phyloP scores from a whole-genome alignment of 1,140 invertebrate species.

The Papilio glaucus region DNA sequence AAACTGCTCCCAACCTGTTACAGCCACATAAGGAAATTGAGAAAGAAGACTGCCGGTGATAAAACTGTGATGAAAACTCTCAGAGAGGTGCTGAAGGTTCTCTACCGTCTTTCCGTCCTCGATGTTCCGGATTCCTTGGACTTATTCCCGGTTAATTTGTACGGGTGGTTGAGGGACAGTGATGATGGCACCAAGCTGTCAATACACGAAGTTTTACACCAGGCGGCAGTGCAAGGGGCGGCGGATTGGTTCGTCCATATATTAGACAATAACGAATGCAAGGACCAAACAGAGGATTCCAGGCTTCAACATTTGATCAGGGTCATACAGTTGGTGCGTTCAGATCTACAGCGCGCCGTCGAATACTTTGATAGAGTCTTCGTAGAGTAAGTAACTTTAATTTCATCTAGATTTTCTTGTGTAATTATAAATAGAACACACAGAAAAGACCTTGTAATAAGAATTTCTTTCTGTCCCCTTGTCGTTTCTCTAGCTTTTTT shows the following conservation, averaged over 20 bases:
- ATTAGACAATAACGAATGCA: constrained; percentile 86
- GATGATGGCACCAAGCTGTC: constrained; percentile 83
- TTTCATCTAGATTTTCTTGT: no score
- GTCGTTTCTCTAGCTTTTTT: no score
- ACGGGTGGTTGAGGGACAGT: constrained; percentile 86
- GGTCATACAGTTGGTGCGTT: constrained; percentile 91
- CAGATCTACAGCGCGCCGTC: constrained; percentile 91
- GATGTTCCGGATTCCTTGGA: constrained; percentile 85
- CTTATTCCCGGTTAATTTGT: constrained; percentile 86
- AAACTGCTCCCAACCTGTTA: constrained; percentile 90
- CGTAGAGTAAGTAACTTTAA: constrained; percentile 86
- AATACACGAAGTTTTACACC: constrained; percentile 85
- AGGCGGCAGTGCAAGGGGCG: constrained; percentile 88
- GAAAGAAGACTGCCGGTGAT: constrained; percentile 88
- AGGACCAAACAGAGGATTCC: constrained; percentile 85
- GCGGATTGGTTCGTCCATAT: constrained; percentile 91
- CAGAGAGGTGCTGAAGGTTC: constrained; percentile 87
- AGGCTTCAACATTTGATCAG: constrained; percentile 90
- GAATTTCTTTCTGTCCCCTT: neutral
- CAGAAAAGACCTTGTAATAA: constrained; percentile 20
- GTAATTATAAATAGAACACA: no score
- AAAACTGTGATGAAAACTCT: constrained; percentile 87
- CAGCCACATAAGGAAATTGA: constrained; percentile 88
- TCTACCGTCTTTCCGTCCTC: constrained; percentile 85
- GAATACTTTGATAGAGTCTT: constrained; percentile 93